Base-by-base conservation (phyloP, 2,888 invertebrate genomes). In the Orthosia gothica region DNA sequence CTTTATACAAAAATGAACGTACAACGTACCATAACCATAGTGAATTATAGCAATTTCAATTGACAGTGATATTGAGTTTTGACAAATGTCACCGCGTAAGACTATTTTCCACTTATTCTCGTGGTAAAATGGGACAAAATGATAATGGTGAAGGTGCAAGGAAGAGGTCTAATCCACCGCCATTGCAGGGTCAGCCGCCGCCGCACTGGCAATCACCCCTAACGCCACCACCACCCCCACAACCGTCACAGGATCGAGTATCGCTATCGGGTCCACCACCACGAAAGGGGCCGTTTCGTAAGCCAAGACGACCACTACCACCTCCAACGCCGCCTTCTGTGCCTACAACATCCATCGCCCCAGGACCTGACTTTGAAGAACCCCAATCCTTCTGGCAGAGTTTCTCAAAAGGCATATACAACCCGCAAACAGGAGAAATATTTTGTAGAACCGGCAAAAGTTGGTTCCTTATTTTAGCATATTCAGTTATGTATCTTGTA, bases 401-500 rank as follows among this genome's bases (percentile, higher is more conserved):
- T 65, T 91, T 86, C 49, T 84, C 70, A 11, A 86, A 79, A 0
- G 91, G 76, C 73, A 0, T 93, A 3, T 95, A 95, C 82, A 80
- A 96, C 71, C 91, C 68, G 69, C 79, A 93, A 5, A 86, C 87
- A 0, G 90, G 89, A 45, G 88, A 90, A 11, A 89, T 83, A 70
- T 93, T 93, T 47, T 93, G 89, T 1, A 89, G 95, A 83, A 91
- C 93, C 0, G 90, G 90, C n/a, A 66, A n/a, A 18, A 94, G 91
- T 76, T 96, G 96, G 96, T 0, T 89, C 0, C 76, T 70, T 11
- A 94, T 96, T 9, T 50, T 92, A 5, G 2, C 49, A 0, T 96
- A 96, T 75, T 88, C 93, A 1, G 68, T 92, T 0, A 89, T 96
- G 70, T 96, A 96, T 71, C 18, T 95, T 2, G 81, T 94, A 52